A percentile compares a stretch with the other conserved stretches of the same genome.
Evolutionary conservation across 2,797 vertebrate species (phyloP).

Genomic region (Pangasius macronema): DNA sequence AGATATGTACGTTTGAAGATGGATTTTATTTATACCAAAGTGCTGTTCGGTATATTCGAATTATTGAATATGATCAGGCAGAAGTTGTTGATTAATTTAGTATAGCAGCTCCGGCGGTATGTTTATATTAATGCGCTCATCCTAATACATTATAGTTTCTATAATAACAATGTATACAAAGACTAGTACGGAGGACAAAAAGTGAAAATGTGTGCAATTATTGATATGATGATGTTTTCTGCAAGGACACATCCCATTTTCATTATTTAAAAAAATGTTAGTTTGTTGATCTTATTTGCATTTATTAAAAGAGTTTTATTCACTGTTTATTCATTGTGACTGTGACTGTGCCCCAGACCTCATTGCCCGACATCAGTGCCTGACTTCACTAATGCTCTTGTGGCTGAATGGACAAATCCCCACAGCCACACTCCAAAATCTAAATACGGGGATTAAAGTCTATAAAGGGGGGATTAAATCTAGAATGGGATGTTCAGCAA

Average conservation of each 20-base stretch:
- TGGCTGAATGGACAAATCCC: conserved; percentile 1
- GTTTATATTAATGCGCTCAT: not conserved
- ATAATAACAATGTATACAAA: not conserved
- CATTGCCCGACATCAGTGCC: not conserved
- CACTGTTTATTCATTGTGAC: too few relatives aligned
- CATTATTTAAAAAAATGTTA: not conserved
- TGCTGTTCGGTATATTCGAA: not conserved
- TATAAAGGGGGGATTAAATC: not conserved
- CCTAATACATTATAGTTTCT: not conserved
- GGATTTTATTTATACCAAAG: not conserved
- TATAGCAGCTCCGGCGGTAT: not conserved
- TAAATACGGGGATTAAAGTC: not conserved
- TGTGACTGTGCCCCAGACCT: not conserved
- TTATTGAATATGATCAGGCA: not conserved
- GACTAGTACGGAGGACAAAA: not conserved
- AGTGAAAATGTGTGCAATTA: too few relatives aligned
- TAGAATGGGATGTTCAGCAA: not conserved
- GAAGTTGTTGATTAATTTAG: not conserved
- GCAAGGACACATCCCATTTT: not conserved
- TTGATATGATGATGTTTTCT: too few relatives aligned
- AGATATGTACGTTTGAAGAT: not conserved
- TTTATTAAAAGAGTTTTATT: not conserved
- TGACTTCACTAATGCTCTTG: not conserved
- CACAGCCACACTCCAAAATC: not conserved
- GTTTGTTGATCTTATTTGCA: not conserved